These are phyloP conservation scores for Dinomys branickii DNA, from an alignment of 2,113 vertebrate genomes.

Conservation along the genomic window DNA sequence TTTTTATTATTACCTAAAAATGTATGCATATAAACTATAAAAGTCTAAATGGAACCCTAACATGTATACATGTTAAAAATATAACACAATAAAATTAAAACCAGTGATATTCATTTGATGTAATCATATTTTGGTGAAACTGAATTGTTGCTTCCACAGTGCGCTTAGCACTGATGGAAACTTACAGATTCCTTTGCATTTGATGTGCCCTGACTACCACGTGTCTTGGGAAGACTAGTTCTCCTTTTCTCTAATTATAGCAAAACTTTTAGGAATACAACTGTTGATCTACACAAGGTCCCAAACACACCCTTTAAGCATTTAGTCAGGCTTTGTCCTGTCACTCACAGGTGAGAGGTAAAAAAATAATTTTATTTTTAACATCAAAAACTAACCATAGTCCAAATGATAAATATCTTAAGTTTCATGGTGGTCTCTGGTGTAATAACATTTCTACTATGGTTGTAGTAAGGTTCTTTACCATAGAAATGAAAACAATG, in stretches of 20 bases:
- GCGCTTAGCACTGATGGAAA: background rate
- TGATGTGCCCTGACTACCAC: background rate
- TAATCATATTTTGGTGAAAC: background rate
- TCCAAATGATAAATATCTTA: background rate
- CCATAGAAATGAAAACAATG: constrained; percentile 13
- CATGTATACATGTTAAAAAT: background rate
- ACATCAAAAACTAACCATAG: background rate
- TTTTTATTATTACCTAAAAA: background rate
- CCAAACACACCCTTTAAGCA: background rate
- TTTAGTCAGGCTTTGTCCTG: constrained; percentile 7
- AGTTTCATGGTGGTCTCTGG: background rate
- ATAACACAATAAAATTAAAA: background rate
- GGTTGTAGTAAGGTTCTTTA: background rate
- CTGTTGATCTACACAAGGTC: background rate
- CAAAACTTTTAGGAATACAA: background rate
- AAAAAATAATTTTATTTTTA: background rate
- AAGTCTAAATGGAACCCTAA: background rate
- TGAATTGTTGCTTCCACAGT: background rate
- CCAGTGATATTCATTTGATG: background rate
- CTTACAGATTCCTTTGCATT: background rate
- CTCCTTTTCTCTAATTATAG: background rate
- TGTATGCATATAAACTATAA: background rate
- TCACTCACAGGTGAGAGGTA: background rate
- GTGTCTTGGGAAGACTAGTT: background rate
- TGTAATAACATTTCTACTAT: background rate